Evolutionary conservation across 2,113 vertebrate species (phyloP).

Genomic region (Erythrocercus mccallii): DNA sequence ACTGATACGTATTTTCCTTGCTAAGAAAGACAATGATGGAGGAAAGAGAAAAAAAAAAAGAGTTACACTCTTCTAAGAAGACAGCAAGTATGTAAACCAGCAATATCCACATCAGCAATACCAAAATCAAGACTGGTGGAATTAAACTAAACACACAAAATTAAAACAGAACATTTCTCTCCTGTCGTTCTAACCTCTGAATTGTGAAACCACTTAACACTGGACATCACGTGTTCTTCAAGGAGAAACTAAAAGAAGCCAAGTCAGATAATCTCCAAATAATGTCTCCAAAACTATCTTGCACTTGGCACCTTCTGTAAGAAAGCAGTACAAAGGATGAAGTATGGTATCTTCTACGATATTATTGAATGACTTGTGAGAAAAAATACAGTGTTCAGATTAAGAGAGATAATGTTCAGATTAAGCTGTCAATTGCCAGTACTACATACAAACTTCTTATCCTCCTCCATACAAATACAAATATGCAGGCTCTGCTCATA

Average conservation of each 20-base stretch:
- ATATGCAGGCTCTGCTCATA: rapidly evolving
- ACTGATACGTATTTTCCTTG: neutral
- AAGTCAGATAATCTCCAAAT: neutral
- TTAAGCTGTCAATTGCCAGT: neutral
- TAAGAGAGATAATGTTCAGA: neutral
- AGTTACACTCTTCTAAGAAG: neutral
- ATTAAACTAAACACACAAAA: neutral
- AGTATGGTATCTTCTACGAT: neutral
- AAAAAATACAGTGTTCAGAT: neutral
- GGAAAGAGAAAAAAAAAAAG: rapidly evolving
- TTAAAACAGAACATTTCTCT: neutral
- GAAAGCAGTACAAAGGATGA: neutral
- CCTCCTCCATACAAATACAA: neutral
- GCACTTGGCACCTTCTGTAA: neutral
- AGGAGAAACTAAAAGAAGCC: neutral
- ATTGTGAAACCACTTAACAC: rapidly evolving
- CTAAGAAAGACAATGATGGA: neutral
- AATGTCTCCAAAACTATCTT: neutral
- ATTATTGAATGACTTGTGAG: neutral
- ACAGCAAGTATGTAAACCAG: neutral
- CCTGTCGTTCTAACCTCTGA: neutral
- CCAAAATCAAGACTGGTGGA: neutral
- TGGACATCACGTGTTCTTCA: neutral
- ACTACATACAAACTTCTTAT: neutral
- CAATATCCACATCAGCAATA: neutral